Conservation (phyloP, 2,113 vertebrate species). For the Amphilophus citrinellus region DNA sequence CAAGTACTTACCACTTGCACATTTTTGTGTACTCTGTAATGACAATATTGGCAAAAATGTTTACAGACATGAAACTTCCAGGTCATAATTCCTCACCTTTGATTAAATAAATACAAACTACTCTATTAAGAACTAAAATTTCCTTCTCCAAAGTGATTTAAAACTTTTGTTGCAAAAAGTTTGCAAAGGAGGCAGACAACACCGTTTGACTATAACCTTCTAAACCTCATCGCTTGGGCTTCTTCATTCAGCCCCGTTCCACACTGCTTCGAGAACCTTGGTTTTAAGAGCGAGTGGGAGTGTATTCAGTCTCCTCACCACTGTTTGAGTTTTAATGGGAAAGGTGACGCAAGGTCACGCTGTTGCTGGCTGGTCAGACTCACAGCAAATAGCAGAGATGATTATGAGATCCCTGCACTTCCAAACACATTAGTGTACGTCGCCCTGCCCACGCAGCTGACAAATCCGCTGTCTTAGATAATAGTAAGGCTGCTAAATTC, state of each 20-base stretch:
- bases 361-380: background rate
- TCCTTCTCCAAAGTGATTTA: background rate
- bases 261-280: background rate
- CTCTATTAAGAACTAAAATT: background rate
- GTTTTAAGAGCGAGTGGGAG: conserved; percentile 10
- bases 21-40: conserved; percentile 31
- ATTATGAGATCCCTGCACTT: conserved; percentile 19
- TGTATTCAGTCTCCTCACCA: conserved; percentile 19
- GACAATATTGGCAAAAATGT: background rate
- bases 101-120: background rate
- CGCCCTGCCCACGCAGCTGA: conserved; percentile 14
- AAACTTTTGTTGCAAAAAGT: background rate
- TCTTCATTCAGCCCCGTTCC: background rate
- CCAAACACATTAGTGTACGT: conserved; percentile 13
- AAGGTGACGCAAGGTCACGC: conserved; percentile 16
- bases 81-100: background rate
- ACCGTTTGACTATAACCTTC: background rate
- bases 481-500: background rate
- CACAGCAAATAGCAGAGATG: background rate
- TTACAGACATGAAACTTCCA: background rate
- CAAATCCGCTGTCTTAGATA: background rate
- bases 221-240: background rate
- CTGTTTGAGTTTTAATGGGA: conserved; percentile 21
- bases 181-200: background rate
- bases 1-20: conserved; percentile 16